phyloP scores from a whole-genome alignment of 1,140 invertebrate species.

The Zaprionus taronus region DNA sequence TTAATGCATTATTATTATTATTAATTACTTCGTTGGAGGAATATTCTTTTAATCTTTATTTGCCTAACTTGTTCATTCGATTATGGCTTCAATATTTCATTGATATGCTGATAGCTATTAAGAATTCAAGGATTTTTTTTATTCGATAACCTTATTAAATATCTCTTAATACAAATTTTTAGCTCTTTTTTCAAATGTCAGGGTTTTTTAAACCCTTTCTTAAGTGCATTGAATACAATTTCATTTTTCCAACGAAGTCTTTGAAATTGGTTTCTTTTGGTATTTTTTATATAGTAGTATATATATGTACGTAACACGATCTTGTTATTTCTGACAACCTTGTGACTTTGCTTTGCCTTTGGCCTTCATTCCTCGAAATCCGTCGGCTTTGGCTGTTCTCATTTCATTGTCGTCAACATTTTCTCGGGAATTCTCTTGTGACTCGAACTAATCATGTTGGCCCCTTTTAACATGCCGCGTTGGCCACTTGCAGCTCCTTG shows the following conservation, averaged over 20 bases:
- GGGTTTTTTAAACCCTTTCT: not conserved
- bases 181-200: too few relatives aligned
- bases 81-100: not conserved
- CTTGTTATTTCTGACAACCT: slow-evolving; percentile 2
- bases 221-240: not conserved
- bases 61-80: not conserved
- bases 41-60: too few relatives aligned
- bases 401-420: slow-evolving; percentile 24
- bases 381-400: slow-evolving; percentile 7
- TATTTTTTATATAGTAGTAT: too few relatives aligned
- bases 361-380: not conserved
- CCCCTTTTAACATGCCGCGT: slow-evolving; percentile 29
- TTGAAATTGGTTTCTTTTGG: not conserved
- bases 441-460: slow-evolving; percentile 42
- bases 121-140: not conserved
- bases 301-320: not conserved
- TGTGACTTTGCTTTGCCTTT: not conserved
- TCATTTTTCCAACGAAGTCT: not conserved
- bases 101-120: not conserved
- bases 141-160: not conserved
- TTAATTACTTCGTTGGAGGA: too few relatives aligned
- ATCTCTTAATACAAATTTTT: not conserved
- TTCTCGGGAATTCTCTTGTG: slow-evolving; percentile 41
- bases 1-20: too few relatives aligned
- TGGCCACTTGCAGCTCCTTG: slow-evolving; percentile 45